Percentiles rank a stretch among this genome's conserved stretches.
Evolutionary conservation across 1,140 invertebrate genomes (phyloP).

Genomic region (Cataglyphis hispanica): DNA sequence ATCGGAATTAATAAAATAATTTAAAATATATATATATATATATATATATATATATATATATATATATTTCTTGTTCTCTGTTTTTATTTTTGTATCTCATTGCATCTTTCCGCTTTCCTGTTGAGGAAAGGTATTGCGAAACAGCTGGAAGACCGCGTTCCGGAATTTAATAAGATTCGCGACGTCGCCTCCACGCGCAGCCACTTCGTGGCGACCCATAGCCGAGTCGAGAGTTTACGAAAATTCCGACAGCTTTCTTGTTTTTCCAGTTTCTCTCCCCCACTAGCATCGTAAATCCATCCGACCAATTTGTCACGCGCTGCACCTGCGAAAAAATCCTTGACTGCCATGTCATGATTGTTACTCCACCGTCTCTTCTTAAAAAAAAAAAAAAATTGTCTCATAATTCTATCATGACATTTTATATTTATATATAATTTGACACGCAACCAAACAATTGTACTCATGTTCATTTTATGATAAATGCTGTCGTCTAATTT

Average conservation of each 20-base stretch:
- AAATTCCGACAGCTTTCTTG: slow-evolving; percentile 64
- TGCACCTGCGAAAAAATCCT: slow-evolving; percentile 23
- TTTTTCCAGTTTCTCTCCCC: slow-evolving; percentile 29
- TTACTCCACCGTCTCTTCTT: neutral
- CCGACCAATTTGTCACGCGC: slow-evolving; percentile 62
- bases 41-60: neutral
- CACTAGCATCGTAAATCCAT: slow-evolving; percentile 66
- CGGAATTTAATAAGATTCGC: slow-evolving; percentile 66
- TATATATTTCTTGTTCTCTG: neutral
- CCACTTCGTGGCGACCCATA: slow-evolving; percentile 32
- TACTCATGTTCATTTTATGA: neutral
- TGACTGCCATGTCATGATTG: slow-evolving; percentile 22
- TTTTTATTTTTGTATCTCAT: slow-evolving; percentile 34
- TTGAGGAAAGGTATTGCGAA: slow-evolving; percentile 38
- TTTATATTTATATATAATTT: slow-evolving; percentile 5
- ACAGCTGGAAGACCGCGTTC: slow-evolving; percentile 10
- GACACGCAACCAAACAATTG: neutral
- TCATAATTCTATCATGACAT: neutral
- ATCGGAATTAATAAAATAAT: no score
- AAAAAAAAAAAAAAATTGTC: neutral
- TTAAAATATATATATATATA: neutral
- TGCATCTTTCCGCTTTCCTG: neutral
- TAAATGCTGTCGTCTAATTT: neutral
- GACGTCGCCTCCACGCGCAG: slow-evolving; percentile 52
- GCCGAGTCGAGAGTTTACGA: slow-evolving; percentile 54